Evolutionary conservation across 2,888 invertebrate species (phyloP).

Genomic region (Pseudanteris insignis): DNA sequence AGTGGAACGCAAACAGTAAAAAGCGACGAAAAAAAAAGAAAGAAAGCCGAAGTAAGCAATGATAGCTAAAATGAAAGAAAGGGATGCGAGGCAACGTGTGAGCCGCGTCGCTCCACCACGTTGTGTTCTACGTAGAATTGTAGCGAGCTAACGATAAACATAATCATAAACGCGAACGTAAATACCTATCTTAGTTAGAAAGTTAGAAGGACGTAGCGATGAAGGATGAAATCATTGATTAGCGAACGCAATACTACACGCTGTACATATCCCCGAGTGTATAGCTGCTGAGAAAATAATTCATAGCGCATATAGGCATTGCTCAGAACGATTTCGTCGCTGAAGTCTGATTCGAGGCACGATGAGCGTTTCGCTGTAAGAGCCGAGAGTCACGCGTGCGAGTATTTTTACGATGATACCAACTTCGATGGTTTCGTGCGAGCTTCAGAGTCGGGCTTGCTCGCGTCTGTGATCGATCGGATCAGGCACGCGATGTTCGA

Average conservation of each 20-base stretch:
- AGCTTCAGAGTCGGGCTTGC: slow-evolving; percentile 28
- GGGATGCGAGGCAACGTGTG: slow-evolving; percentile 61
- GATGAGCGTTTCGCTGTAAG: not conserved
- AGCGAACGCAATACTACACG: slow-evolving; percentile 42
- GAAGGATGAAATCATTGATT: slow-evolving; percentile 25
- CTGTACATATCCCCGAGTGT: slow-evolving; percentile 51
- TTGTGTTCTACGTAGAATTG: slow-evolving; percentile 61
- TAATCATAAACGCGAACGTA: slow-evolving; percentile 47
- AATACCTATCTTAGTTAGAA: slow-evolving; percentile 42
- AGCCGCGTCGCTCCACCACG: slow-evolving; percentile 61
- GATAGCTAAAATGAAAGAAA: slow-evolving; percentile 57
- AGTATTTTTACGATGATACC: slow-evolving; percentile 14
- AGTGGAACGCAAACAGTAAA: too few species aligned
- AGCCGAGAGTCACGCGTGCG: not conserved
- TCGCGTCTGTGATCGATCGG: slow-evolving; percentile 17
- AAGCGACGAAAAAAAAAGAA: too few species aligned
- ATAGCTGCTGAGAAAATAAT: slow-evolving; percentile 43
- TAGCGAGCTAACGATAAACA: slow-evolving; percentile 54
- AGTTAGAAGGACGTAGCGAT: slow-evolving; percentile 25
- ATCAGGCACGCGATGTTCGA: slow-evolving; percentile 24
- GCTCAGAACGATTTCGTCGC: slow-evolving; percentile 44
- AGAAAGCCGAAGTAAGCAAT: too few species aligned
- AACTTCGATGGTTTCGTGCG: slow-evolving; percentile 8
- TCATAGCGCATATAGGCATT: slow-evolving; percentile 39
- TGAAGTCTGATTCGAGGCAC: slow-evolving; percentile 32